These are phyloP conservation scores for Aleadryas rufinucha DNA, from an alignment of 2,113 vertebrate genomes.

Conservation along the genomic window DNA sequence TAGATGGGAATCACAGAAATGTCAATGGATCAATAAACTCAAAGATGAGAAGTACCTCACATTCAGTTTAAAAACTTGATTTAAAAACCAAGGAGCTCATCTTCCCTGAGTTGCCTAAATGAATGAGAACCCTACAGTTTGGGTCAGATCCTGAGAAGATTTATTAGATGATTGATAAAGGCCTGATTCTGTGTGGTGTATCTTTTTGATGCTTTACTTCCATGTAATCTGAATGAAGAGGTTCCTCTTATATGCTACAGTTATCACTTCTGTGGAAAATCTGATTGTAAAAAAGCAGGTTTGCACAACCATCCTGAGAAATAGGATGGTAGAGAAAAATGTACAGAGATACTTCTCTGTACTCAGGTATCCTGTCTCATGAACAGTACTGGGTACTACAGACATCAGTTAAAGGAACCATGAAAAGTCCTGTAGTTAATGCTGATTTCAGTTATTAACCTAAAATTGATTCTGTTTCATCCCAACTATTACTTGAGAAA, in stretches of 20 bases:
- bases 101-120: background rate
- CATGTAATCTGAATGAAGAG: background rate
- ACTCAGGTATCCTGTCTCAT: background rate
- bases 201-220: background rate
- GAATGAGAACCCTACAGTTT: background rate
- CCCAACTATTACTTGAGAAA: background rate
- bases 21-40: background rate
- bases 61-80: background rate
- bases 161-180: background rate
- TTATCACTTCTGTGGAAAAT: background rate
- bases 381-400: background rate
- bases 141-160: background rate
- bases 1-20: background rate
- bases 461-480: background rate
- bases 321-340: background rate
- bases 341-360: background rate
- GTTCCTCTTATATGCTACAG: background rate
- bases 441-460: background rate
- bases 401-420: background rate
- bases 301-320: background rate
- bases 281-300: background rate
- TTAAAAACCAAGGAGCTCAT: background rate
- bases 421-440: background rate
- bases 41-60: background rate
- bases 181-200: background rate